Conservation (phyloP, 1,140 invertebrate species). For the Polyergus mexicanus region DNA sequence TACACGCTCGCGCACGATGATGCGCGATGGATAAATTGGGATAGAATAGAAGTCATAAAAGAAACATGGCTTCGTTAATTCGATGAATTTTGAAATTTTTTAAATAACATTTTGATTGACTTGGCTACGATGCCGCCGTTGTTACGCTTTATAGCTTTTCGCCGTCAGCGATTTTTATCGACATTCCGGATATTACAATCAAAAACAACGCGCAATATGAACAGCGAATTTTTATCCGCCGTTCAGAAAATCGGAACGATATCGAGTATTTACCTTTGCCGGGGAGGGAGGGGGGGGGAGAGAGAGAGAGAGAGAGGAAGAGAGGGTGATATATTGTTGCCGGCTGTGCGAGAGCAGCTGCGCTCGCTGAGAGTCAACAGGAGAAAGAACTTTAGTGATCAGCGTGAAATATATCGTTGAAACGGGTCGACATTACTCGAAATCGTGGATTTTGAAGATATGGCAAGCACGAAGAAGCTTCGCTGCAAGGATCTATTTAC, state of each 20-base stretch:
- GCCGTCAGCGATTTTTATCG: conserved; percentile 16
- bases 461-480: neutral
- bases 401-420: conserved; percentile 47
- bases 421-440: conserved; percentile 42
- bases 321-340: conserved; percentile 30
- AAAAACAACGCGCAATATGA: conserved; percentile 47
- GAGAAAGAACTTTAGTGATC: conserved; percentile 49
- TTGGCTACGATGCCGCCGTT: no score
- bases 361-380: conserved; percentile 52
- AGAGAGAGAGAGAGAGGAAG: no score
- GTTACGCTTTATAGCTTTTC: conserved; percentile 31
- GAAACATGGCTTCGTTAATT: conserved; percentile 31
- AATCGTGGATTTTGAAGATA: conserved; percentile 45
- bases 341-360: conserved; percentile 48
- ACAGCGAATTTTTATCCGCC: conserved; percentile 31
- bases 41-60: neutral
- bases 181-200: conserved; percentile 30
- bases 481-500: conserved; percentile 25
- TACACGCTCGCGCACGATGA: neutral
- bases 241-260: conserved; percentile 56
- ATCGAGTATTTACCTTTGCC: conserved; percentile 58
- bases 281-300: no score
- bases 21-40: neutral
- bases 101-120: conserved; percentile 31
- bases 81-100: conserved; percentile 35